A percentile compares a stretch with the other conserved stretches of the same genome.
phyloP scores from a whole-genome alignment of 2,888 invertebrate genomes.

The Xylocampa areola region DNA sequence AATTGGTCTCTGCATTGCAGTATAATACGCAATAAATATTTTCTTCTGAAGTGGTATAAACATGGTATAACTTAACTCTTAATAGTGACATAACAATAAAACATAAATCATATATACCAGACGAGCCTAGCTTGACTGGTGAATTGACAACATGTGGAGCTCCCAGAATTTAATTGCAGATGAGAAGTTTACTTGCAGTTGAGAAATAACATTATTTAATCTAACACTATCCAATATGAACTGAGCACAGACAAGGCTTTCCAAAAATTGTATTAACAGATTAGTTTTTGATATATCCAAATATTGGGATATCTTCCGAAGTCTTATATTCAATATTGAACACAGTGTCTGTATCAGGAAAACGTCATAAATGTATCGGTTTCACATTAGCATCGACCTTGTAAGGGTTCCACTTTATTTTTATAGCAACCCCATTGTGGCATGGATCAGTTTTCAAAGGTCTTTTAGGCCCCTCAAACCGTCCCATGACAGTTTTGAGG shows the following conservation, averaged over 20 bases:
- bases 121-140: no score
- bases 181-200: no score
- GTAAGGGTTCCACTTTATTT: slow-evolving; percentile 64
- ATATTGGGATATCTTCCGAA: slow-evolving; percentile 9
- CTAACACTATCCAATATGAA: no score
- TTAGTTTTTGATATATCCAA: slow-evolving; percentile 8
- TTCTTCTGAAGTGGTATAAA: no score
- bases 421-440: slow-evolving; percentile 56
- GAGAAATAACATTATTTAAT: slow-evolving; percentile 2
- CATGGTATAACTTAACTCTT: no score
- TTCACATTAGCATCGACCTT: slow-evolving; percentile 64
- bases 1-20: no score
- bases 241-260: neutral
- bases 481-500: slow-evolving; percentile 50
- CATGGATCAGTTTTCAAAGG: slow-evolving; percentile 59
- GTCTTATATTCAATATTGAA: slow-evolving; percentile 31
- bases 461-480: slow-evolving; percentile 36
- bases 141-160: no score
- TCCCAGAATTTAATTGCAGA: no score
- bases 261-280: neutral
- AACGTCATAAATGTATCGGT: slow-evolving; percentile 58
- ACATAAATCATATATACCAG: no score
- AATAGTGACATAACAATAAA: no score
- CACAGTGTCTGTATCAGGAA: slow-evolving; percentile 33
- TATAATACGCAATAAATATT: no score